These are phyloP conservation scores for Helicoverpa armigera DNA, from an alignment of 1,140 invertebrate species.

Conservation along the genomic window DNA sequence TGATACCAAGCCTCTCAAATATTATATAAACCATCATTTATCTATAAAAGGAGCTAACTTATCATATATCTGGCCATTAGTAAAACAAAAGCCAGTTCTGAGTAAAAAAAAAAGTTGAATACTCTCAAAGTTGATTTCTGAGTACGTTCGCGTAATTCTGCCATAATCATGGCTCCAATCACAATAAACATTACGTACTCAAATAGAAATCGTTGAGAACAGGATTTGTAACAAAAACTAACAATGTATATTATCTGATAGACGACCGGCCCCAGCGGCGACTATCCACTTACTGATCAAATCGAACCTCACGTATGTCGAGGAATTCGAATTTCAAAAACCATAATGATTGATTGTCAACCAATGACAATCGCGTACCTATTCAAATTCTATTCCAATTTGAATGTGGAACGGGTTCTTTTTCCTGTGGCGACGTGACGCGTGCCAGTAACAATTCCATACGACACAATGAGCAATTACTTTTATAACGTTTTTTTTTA, in stretches of 20 bases:
- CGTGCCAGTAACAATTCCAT: constrained; percentile 77
- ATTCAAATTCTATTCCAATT: constrained; percentile 84
- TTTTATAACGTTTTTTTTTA: constrained; percentile 66
- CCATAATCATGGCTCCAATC: constrained; percentile 44
- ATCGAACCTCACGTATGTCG: constrained; percentile 78
- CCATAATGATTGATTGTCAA: constrained; percentile 86
- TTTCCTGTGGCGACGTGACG: constrained; percentile 77
- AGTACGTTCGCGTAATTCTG: constrained; percentile 27
- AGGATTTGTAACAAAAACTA: constrained; percentile 52
- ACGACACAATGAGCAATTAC: constrained; percentile 82
- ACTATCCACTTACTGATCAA: constrained; percentile 72
- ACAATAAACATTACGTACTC: constrained; percentile 45
- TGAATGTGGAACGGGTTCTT: constrained; percentile 85
- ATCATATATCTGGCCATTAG: not conserved
- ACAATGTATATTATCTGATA: constrained; percentile 49
- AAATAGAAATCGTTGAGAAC: constrained; percentile 51
- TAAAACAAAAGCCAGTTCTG: constrained; percentile 6
- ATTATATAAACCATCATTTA: not conserved
- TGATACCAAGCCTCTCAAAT: constrained; percentile 10
- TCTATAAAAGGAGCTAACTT: not conserved
- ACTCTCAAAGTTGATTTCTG: not conserved
- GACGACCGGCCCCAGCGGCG: constrained; percentile 47
- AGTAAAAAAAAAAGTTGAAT: not conserved
- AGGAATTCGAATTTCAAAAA: constrained; percentile 85
- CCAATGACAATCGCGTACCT: constrained; percentile 84